These are phyloP conservation scores for Phengaris arion DNA, from an alignment of 2,888 invertebrate genomes.

Conservation along the genomic window DNA sequence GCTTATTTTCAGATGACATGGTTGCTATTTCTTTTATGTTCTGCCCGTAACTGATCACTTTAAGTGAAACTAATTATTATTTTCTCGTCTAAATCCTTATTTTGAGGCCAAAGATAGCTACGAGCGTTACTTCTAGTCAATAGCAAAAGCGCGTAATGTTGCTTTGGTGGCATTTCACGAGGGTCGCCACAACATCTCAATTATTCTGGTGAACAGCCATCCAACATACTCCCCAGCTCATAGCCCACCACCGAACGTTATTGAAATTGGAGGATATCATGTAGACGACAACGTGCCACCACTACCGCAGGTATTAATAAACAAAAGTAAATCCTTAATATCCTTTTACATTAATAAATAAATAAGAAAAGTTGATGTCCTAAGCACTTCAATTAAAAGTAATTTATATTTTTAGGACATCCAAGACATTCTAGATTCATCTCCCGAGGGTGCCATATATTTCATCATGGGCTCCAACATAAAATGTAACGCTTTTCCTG, in stretches of 20 bases:
- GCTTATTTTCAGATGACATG: slow-evolving; percentile 3
- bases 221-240: slow-evolving; percentile 33
- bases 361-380: too few species aligned
- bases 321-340: background rate
- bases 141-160: slow-evolving; percentile 32
- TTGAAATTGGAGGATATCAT: slow-evolving; percentile 41
- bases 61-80: too few species aligned
- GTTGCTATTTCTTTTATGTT: background rate
- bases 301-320: slow-evolving; percentile 37
- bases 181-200: slow-evolving; percentile 31
- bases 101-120: background rate
- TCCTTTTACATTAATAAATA: too few species aligned
- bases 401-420: slow-evolving; percentile 48
- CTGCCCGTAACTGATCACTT: slow-evolving; percentile 35
- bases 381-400: background rate
- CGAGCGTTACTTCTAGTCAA: background rate
- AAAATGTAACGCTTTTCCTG: slow-evolving; percentile 44
- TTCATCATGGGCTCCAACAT: slow-evolving; percentile 62
- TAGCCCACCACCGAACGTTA: slow-evolving; percentile 37
- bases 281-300: slow-evolving; percentile 37
- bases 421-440: slow-evolving; percentile 52
- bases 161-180: slow-evolving; percentile 30
- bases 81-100: background rate
- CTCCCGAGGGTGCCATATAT: slow-evolving; percentile 56
- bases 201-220: slow-evolving; percentile 34